Percentiles rank a stretch among this genome's conserved stretches.
These are phyloP conservation scores for Manduca sexta DNA, from an alignment of 1,140 invertebrate genomes.

Conservation along the genomic window DNA sequence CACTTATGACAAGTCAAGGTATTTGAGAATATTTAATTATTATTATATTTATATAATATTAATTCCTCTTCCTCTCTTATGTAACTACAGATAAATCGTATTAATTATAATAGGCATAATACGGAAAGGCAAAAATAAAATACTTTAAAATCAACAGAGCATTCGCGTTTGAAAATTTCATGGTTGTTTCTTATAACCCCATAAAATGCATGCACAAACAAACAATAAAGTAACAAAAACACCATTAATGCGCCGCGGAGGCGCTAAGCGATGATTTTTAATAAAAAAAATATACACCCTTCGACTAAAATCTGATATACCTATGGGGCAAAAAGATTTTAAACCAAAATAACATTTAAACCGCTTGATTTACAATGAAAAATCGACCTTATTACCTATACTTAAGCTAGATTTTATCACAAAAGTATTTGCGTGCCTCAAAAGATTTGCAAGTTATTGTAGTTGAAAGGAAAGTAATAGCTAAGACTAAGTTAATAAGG, in stretches of 20 bases:
- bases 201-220: conserved; percentile 23
- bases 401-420: background rate
- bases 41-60: no score
- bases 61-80: no score
- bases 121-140: background rate
- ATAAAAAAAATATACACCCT: conserved; percentile 53
- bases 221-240: conserved; percentile 40
- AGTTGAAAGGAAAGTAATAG: no score
- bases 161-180: no score
- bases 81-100: no score
- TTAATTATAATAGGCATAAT: no score
- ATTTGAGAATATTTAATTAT: no score
- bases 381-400: background rate
- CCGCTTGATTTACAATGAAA: background rate
- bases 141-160: background rate
- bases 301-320: conserved; percentile 49
- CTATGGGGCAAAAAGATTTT: conserved; percentile 30
- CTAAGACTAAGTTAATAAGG: no score
- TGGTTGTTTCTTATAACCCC: no score
- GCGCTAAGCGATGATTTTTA: conserved; percentile 62
- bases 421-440: background rate
- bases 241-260: conserved; percentile 35
- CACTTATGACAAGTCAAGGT: no score
- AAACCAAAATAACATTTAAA: background rate
- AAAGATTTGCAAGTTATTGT: no score